Evolutionary conservation across 1,140 invertebrate genomes (phyloP), one percentile per base, ranked within the genome.

Genomic region (Metaphire vulgaris): DNA sequence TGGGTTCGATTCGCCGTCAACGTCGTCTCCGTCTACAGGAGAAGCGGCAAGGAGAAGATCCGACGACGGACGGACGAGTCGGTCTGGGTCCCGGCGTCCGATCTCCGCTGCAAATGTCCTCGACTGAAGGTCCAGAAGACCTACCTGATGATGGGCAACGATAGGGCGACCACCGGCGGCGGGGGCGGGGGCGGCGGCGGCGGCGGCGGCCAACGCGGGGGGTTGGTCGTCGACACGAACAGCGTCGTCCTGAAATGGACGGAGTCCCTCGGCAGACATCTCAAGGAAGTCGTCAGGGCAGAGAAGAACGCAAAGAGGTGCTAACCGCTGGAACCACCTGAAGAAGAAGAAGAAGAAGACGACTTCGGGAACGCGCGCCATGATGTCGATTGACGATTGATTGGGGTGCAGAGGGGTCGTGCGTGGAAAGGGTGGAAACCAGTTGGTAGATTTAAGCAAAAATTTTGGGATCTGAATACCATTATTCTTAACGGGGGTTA

Each of bases 81-180:
- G 71, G 90, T 97, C 76, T 93, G 92, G 90, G 91, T 97, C 79
- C 91, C 90, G 83, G 88, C 90, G 82, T 86, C 88, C 69, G 93
- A 97, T 87, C 88, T 97, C 78, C 90, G 91, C 74, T 98, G 96
- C 89, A 96, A 93, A 88, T 98, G 96, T 89, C 96, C 95, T 75
- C 96, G 94, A 88, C 91, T 98, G 83, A 95, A 92, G 84, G 88
- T 91, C 26, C 91, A 93, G 71, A 80, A 83, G 74, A 78, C 81
- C 41, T 88, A 87, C 82, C 81, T 88, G 14, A 69, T 88, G 14
- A 81, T 89, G 91, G 91, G 92, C 79, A 89, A 90, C 79, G 90
- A 91, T 6, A 32, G 30, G 69, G n/a, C n/a, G n/a, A n/a, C n/a
- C n/a, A n/a, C n/a, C n/a, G n/a, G n/a, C n/a, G n/a, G n/a, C n/a